Evolutionary conservation across 2,888 invertebrate species (phyloP), one percentile per base, ranked within the genome.

Genomic region (Catocala nupta): DNA sequence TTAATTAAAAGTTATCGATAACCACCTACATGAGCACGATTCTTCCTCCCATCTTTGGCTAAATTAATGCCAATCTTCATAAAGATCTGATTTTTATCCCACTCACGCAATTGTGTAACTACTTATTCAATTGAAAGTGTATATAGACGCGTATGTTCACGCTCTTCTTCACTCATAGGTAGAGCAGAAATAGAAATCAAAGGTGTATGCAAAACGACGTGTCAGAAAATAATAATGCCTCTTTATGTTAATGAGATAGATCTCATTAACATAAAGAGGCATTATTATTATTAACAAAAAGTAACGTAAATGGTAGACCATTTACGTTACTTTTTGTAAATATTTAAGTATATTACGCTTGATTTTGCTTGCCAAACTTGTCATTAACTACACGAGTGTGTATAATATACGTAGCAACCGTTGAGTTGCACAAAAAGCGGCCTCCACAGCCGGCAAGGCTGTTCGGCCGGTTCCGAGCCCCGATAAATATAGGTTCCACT

Each of bases 391-490:
- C 47, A 62, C 59, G 64, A 42, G 48, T 59, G 45, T 45, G 25
- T 60, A 65, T 59, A 54, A 55, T 66, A 64, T 55, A 55, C 13
- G 42, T 50, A 36, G 59, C 56, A 45, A 62, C 58, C 58, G 61
- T 69, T 56, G 62, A 63, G 34, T 60, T 64, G 55, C 10, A 85
- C 82, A 91, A 90, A 91, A 91, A 89, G 82, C 74, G 83, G 85
- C 84, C 85, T 84, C 85, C 65, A 80, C 70, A 73, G 74, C 73
- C 76, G 77, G 82, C 86, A 87, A 90, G 89, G 90, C 82, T 87
- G 89, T 76, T 74, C 63, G 80, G 82, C 91, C 86, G 87, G 89
- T 91, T 90, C 80, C 58, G 73, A 79, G 70, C 65, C 61, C 67
- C 64, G 76, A 77, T 80, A 78, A 72, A 77, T 78, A 73, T 71